These are phyloP conservation scores for Watsonalla cultraria DNA, from an alignment of 2,888 invertebrate genomes.

Conservation along the genomic window DNA sequence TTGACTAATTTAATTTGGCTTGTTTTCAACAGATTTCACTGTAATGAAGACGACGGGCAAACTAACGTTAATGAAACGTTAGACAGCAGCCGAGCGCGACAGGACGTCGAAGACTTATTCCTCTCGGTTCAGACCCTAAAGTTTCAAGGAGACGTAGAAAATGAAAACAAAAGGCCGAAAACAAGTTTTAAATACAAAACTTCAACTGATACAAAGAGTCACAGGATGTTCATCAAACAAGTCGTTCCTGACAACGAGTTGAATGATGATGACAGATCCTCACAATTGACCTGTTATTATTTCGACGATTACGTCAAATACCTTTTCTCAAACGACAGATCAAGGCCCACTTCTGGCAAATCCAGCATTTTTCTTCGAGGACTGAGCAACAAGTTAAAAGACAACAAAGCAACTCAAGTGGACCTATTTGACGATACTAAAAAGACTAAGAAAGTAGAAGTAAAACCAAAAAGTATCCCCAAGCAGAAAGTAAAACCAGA, in stretches of 20 bases:
- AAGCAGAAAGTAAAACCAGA: slow-evolving; percentile 20
- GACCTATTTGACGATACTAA: slow-evolving; percentile 20
- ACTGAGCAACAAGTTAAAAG: slow-evolving; percentile 31
- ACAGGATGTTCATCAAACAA: slow-evolving; percentile 69
- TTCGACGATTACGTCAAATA: slow-evolving; percentile 65
- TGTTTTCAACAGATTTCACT: slow-evolving; percentile 44
- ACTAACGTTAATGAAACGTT: slow-evolving; percentile 17
- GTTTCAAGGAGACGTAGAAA: slow-evolving; percentile 50
- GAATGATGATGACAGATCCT: slow-evolving; percentile 41
- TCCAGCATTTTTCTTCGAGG: slow-evolving; percentile 46
- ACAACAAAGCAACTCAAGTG: slow-evolving; percentile 48
- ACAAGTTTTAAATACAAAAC: slow-evolving; percentile 65
- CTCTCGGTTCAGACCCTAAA: slow-evolving; percentile 65
- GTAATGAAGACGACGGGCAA: slow-evolving; percentile 22
- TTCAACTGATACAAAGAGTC: slow-evolving; percentile 37
- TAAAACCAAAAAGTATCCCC: slow-evolving; percentile 22
- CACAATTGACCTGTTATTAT: slow-evolving; percentile 53
- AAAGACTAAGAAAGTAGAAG: slow-evolving; percentile 29
- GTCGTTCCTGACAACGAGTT: slow-evolving; percentile 37
- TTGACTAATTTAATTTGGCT: background rate
- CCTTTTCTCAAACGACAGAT: slow-evolving; percentile 46
- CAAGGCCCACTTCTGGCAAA: slow-evolving; percentile 54
- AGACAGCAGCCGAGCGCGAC: slow-evolving; percentile 21
- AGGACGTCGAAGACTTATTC: slow-evolving; percentile 42
- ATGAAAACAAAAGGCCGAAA: slow-evolving; percentile 40